Conservation (phyloP, 2,888 invertebrate genomes). For the Isoperla grammatica region DNA sequence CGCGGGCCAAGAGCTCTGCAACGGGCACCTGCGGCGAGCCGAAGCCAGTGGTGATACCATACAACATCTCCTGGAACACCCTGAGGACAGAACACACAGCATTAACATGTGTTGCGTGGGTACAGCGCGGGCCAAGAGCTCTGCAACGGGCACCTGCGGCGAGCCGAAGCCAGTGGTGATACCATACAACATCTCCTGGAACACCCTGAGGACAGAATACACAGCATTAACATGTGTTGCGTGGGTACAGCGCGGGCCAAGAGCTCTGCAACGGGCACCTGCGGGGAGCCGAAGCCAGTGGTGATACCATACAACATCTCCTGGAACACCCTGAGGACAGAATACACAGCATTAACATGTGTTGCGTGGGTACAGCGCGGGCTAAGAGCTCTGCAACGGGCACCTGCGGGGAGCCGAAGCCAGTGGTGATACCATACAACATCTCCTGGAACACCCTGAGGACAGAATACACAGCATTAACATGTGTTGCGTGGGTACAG, state of each 20-base stretch:
- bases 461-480: too few relatives aligned
- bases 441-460: constrained; percentile 87
- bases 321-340: constrained; percentile 86
- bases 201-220: constrained; percentile 72
- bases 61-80: constrained; percentile 91
- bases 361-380: constrained; percentile 77
- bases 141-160: constrained; percentile 88
- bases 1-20: constrained; percentile 77
- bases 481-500: constrained; percentile 80
- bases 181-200: constrained; percentile 91
- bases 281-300: too few relatives aligned
- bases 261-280: constrained; percentile 86
- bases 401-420: constrained; percentile 89
- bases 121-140: constrained; percentile 76
- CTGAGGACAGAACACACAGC: constrained; percentile 90
- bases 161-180: constrained; percentile 91
- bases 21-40: constrained; percentile 93
- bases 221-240: too few relatives aligned
- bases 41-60: constrained; percentile 87
- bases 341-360: too few relatives aligned
- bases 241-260: constrained; percentile 81
- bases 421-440: constrained; percentile 90
- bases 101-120: too few relatives aligned
- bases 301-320: constrained; percentile 94
- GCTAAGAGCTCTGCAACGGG: constrained; percentile 84